These are phyloP conservation scores for Caenorhabditis becei DNA, from an alignment of 2,888 invertebrate genomes.

Conservation along the genomic window DNA sequence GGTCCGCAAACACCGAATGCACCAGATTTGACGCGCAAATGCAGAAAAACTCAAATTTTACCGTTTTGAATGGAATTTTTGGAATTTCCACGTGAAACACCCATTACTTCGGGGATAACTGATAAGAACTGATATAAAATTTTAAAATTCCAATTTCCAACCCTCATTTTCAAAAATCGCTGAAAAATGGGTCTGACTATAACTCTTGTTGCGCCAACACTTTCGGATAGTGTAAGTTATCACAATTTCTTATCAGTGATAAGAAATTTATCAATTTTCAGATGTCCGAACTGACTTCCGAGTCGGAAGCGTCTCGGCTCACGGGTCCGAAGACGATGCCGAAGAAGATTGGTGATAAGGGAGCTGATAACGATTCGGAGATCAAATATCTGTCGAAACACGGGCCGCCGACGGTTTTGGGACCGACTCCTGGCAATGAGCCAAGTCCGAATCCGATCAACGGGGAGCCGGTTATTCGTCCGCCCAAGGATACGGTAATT, in stretches of 20 bases:
- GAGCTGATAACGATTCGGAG: too few relatives aligned
- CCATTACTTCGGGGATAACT: too few relatives aligned
- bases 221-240: conserved; percentile 16
- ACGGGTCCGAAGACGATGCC: not conserved
- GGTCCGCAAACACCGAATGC: too few relatives aligned
- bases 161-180: not conserved
- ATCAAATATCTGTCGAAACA: not conserved
- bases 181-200: conserved; percentile 21
- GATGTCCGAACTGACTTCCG: not conserved
- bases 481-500: conserved; percentile 27
- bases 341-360: too few relatives aligned
- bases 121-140: too few relatives aligned
- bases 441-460: conserved; percentile 25
- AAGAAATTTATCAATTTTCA: not conserved
- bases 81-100: too few relatives aligned
- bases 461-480: conserved; percentile 27
- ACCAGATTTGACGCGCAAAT: not conserved
- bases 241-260: not conserved
- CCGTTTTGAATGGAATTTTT: too few relatives aligned
- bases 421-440: conserved; percentile 36
- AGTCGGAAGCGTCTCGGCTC: conserved; percentile 5
- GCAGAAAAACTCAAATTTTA: too few relatives aligned
- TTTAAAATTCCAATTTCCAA: not conserved
- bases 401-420: conserved; percentile 17
- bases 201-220: conserved; percentile 20